phyloP scores from a whole-genome alignment of 2,113 vertebrate species.

The Heterotilapia buettikoferi region DNA sequence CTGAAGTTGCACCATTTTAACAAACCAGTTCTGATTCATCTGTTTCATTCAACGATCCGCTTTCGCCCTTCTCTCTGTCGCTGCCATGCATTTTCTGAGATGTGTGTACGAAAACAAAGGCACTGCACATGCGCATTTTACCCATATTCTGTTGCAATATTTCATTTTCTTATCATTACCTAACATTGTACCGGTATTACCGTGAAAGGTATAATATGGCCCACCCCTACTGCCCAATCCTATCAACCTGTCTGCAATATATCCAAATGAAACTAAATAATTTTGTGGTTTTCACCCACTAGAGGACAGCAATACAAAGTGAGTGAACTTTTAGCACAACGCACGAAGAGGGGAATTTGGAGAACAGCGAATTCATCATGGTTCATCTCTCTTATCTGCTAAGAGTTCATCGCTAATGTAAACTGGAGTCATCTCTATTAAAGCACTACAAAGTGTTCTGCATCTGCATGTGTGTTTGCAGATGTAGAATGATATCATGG shows the following conservation, averaged over 20 bases:
- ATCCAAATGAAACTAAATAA: background rate
- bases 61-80: background rate
- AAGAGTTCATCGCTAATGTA: background rate
- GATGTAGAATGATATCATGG: background rate
- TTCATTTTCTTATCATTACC: background rate
- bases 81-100: background rate
- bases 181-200: background rate
- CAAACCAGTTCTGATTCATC: background rate
- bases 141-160: background rate
- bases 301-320: background rate
- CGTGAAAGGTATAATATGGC: background rate
- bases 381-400: background rate
- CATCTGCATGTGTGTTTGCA: background rate
- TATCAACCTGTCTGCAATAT: background rate
- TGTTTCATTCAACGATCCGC: background rate
- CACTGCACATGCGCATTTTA: fast-evolving
- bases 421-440: background rate
- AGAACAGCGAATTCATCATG: background rate
- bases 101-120: background rate
- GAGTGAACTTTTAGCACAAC: background rate
- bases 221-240: background rate
- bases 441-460: background rate
- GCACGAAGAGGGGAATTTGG: fast-evolving
- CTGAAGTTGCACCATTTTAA: background rate
- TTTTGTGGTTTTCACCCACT: background rate